Base-by-base conservation (phyloP, 2,113 vertebrate species). In the Montifringilla adamsi region DNA sequence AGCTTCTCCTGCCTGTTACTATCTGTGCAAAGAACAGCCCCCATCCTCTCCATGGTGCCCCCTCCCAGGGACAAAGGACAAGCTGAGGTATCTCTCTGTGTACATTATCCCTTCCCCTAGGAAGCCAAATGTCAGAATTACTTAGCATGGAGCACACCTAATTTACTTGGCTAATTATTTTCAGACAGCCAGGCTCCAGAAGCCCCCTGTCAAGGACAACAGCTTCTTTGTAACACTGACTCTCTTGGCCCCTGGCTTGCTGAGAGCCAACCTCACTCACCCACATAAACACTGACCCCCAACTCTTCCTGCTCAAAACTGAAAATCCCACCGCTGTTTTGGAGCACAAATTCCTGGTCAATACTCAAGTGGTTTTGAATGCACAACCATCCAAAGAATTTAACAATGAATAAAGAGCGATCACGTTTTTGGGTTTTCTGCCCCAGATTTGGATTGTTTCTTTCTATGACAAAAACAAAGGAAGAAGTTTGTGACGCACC, bases 151-250 rank as follows among this genome's bases (percentile, higher is more conserved):
- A 89, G 84, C 33, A 52, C 69, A 84, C 47, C 72, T 76, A 55
- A 92, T 87, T 86, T 74, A 73, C 74, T 52, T 91, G 64, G 69
- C 56, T 87, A 80, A 89, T 77, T 86, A 77, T 63, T 89, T 87
- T 87, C 86, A 94, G 84, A 39, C 49, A 89, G 63, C 4, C 3
- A 72, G 73, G 64, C 64, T 93, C 80, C 4, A 0, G 86, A 94
- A 94, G 66, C 62, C 37, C 44, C 73, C 72, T 49, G 43, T n/a
- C 72, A 63, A 78, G 84, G 73, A 89, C 91, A 95, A 89, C 22
- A 55, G 66, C 66, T 28, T 49, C 66, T 89, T 90, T 81, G 87
- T 92, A 26, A 47, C 5, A 1, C 13, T 37, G 33, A 41, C 50
- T 73, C 31, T 52, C 37, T 5, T 13, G 53, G 88, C 75, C 85